These are phyloP conservation scores for Melanitta fusca DNA, from an alignment of 2,797 vertebrate genomes.

Conservation along the genomic window DNA sequence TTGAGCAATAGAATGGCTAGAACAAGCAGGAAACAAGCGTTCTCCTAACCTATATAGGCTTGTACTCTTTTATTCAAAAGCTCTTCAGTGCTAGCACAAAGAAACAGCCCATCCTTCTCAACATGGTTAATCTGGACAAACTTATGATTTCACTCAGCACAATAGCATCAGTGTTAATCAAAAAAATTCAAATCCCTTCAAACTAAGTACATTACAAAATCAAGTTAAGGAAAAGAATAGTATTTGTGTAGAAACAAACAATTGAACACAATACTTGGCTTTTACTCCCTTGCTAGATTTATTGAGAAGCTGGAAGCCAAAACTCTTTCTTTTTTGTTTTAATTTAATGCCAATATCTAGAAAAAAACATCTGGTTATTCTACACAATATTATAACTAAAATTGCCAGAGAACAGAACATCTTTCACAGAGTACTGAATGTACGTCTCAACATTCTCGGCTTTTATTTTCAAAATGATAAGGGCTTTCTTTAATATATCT, in stretches of 20 bases:
- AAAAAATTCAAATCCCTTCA: conserved; percentile 30
- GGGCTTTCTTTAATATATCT: background rate
- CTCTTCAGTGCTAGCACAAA: conserved; percentile 5
- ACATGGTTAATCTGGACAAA: conserved; percentile 35
- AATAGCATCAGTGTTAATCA: conserved; percentile 10
- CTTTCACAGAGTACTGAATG: conserved; percentile 31
- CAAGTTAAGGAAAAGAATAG: conserved; percentile 49
- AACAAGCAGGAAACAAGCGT: background rate
- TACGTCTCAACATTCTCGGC: conserved; percentile 9
- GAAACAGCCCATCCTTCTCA: conserved; percentile 32
- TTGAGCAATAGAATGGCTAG: background rate
- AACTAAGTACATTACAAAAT: conserved; percentile 62
- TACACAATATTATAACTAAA: conserved; percentile 33
- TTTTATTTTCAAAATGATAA: conserved; percentile 33
- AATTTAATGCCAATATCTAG: conserved; percentile 52
- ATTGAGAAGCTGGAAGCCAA: conserved; percentile 56
- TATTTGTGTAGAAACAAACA: conserved; percentile 66
- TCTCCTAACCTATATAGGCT: background rate
- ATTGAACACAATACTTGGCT: conserved; percentile 48
- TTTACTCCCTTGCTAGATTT: conserved; percentile 58
- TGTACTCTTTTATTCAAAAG: conserved; percentile 4
- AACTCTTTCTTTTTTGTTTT: conserved; percentile 24
- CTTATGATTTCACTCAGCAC: conserved; percentile 29
- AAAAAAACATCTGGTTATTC: conserved; percentile 67
- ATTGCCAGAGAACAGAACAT: conserved; percentile 52